A percentile compares a stretch with the other conserved stretches of the same genome.
These are phyloP conservation scores for Calliphora vicina DNA, from an alignment of 1,140 invertebrate genomes.

Conservation along the genomic window DNA sequence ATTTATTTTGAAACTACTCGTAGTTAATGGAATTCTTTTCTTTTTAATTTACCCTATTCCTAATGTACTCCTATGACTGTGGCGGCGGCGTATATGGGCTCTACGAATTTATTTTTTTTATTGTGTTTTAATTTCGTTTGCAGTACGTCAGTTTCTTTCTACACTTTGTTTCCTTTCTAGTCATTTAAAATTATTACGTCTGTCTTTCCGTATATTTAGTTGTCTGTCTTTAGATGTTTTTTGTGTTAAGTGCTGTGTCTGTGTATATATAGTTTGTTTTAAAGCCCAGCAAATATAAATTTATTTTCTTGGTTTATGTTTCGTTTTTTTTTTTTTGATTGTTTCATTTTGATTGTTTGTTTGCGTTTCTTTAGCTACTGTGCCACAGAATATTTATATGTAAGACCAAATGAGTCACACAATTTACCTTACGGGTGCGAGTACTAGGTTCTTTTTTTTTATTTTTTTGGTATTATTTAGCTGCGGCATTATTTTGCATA, in stretches of 20 bases:
- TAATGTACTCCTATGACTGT: too few species aligned
- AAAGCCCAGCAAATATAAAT: neutral
- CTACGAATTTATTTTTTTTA: too few species aligned
- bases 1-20: too few species aligned
- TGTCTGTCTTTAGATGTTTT: neutral
- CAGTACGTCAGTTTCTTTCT: neutral
- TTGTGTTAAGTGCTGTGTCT: neutral
- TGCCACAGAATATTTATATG: neutral
- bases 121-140: neutral
- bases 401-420: neutral
- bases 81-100: neutral
- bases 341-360: neutral
- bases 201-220: neutral
- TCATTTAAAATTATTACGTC: neutral
- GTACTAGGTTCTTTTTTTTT: too few species aligned
- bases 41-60: too few species aligned
- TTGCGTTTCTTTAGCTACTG: neutral
- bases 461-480: too few species aligned
- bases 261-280: too few species aligned
- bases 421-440: neutral
- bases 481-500: neutral
- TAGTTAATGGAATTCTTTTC: too few species aligned
- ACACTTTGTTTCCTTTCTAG: neutral
- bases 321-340: neutral
- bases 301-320: neutral